These are phyloP conservation scores for Montipora efflorescens DNA, from an alignment of 64 coral and sea anemone species.

Conservation along the genomic window DNA sequence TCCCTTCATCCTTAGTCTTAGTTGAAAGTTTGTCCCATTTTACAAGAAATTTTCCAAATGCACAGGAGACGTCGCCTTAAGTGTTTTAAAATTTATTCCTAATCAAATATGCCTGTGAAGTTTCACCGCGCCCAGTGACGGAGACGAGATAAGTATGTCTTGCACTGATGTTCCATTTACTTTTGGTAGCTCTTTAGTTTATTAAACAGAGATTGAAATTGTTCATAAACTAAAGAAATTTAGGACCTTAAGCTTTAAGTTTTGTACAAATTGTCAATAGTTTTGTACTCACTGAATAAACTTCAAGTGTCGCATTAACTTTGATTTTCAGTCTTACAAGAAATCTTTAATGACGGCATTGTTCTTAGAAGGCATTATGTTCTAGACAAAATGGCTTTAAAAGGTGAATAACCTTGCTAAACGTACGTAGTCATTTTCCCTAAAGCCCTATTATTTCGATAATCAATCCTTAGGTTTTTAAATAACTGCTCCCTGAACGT, in stretches of 20 bases:
- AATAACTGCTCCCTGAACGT: too few species aligned
- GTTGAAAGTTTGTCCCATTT: background rate
- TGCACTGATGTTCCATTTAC: too few species aligned
- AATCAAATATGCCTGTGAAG: background rate
- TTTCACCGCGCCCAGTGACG: background rate
- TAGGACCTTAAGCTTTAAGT: background rate
- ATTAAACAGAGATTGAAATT: background rate
- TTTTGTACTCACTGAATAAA: constrained; percentile 48
- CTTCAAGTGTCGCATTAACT: background rate
- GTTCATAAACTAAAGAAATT: background rate
- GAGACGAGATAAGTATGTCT: too few species aligned
- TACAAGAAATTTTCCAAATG: background rate
- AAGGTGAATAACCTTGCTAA: too few species aligned
- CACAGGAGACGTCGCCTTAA: too few species aligned
- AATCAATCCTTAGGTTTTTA: too few species aligned
- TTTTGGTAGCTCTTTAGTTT: too few species aligned
- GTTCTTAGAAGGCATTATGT: too few species aligned
- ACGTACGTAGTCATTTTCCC: too few species aligned
- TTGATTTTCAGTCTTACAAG: background rate
- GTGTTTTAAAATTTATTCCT: background rate
- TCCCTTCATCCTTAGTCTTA: background rate
- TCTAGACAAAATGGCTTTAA: too few species aligned
- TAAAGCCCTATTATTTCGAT: too few species aligned
- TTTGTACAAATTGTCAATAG: constrained; percentile 49
- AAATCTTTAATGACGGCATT: too few species aligned